A percentile compares a stretch with the other conserved stretches of the same genome.
Conservation (phyloP, 2,888 invertebrate species). For the Metalampra italica region DNA sequence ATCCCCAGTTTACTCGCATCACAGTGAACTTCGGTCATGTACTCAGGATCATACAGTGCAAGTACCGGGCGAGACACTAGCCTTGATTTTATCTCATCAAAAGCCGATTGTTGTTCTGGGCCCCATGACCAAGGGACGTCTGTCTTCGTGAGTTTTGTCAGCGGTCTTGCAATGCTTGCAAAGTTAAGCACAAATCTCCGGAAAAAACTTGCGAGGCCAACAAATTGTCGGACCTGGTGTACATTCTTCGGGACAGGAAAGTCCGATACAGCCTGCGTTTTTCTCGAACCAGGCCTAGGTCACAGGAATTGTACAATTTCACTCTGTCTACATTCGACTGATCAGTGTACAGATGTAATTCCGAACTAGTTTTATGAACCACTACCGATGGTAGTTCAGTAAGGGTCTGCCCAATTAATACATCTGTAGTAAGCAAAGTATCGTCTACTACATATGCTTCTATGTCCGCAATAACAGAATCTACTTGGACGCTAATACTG, state of each 20-base stretch:
- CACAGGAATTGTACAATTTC: background rate
- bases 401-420: conserved; percentile 6
- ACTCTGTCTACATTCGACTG: background rate
- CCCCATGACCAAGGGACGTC: background rate
- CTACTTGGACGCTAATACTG: background rate
- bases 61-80: conserved; percentile 18
- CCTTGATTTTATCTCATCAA: background rate
- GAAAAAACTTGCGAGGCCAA: conserved; percentile 27
- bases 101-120: background rate
- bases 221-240: conserved; percentile 20
- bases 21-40: conserved; percentile 29
- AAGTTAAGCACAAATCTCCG: conserved; percentile 24
- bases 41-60: conserved; percentile 20
- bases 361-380: conserved; percentile 2
- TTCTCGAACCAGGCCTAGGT: conserved; percentile 20
- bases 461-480: conserved; percentile 6
- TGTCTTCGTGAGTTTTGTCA: conserved; percentile 19
- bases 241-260: conserved; percentile 21
- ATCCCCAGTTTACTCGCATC: conserved; percentile 31
- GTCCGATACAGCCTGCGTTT: conserved; percentile 17
- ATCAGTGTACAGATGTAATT: background rate
- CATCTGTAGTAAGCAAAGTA: conserved; percentile 2
- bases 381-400: conserved; percentile 8
- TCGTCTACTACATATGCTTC: conserved; percentile 5
- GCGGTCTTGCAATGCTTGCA: conserved; percentile 19